These are phyloP conservation scores for Trachelus iudaicus DNA, from an alignment of 2,888 invertebrate genomes.

Conservation along the genomic window DNA sequence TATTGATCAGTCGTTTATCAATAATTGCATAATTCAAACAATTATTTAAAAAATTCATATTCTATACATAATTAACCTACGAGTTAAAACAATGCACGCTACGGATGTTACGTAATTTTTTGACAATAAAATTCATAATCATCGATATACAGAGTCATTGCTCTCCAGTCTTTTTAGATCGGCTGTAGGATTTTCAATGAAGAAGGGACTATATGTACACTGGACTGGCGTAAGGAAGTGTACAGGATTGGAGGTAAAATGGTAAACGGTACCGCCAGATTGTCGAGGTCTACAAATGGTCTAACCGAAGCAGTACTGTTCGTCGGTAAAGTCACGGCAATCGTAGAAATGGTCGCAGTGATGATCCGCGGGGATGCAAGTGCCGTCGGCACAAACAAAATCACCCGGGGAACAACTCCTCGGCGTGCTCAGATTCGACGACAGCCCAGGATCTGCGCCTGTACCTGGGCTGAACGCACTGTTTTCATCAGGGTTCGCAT, in stretches of 20 bases:
- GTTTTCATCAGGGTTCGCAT: constrained; percentile 37
- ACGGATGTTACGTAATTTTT: neutral
- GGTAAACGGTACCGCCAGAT: constrained; percentile 44
- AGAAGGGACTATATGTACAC: constrained; percentile 2
- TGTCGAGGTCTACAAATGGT: constrained; percentile 54
- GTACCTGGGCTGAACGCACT: constrained; percentile 62
- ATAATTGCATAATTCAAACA: neutral
- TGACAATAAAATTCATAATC: neutral
- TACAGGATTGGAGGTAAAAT: constrained; percentile 6
- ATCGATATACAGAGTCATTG: neutral
- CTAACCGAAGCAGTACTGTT: constrained; percentile 85
- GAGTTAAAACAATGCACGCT: neutral
- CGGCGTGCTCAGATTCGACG: constrained; percentile 53
- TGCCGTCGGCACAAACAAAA: constrained; percentile 73
- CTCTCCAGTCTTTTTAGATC: neutral
- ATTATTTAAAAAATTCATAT: neutral
- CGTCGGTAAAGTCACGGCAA: constrained; percentile 91
- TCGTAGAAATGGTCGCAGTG: constrained; percentile 92
- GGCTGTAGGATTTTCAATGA: neutral
- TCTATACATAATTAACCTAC: neutral
- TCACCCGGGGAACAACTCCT: constrained; percentile 64
- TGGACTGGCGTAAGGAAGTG: neutral
- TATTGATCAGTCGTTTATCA: neutral
- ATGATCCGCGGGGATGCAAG: constrained; percentile 81
- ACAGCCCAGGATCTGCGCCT: constrained; percentile 60